Percentiles rank a stretch among this genome's conserved stretches.
Conservation (phyloP, 1,140 invertebrate species). For the Eupeodes corollae region DNA sequence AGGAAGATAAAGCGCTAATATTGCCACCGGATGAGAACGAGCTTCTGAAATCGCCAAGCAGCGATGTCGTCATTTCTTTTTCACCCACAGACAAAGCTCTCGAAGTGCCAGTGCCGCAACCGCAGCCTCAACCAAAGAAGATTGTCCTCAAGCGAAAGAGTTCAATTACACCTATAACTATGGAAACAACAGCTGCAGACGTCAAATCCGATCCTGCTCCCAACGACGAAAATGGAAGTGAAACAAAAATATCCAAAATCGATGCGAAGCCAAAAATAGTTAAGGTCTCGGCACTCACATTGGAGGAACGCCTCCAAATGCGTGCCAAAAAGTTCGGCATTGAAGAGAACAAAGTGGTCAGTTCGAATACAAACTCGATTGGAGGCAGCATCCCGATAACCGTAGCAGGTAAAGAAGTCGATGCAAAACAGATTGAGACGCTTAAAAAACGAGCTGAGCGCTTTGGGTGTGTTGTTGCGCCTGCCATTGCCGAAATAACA, state of each 20-base stretch:
- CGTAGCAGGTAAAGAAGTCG: conserved; percentile 24
- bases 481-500: conserved; percentile 52
- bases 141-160: conserved; percentile 55
- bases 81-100: conserved; percentile 2
- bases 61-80: conserved; percentile 12
- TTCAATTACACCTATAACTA: conserved; percentile 21
- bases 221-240: conserved; percentile 15
- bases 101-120: not conserved
- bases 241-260: not conserved
- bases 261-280: conserved; percentile 36
- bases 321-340: conserved; percentile 69
- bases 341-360: not conserved
- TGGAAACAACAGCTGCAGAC: not conserved
- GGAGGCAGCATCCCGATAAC: conserved; percentile 47
- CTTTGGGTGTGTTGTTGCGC: conserved; percentile 61
- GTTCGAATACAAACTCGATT: conserved; percentile 34
- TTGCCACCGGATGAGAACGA: conserved; percentile 25
- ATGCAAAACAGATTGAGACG: conserved; percentile 45
- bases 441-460: conserved; percentile 62
- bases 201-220: conserved; percentile 5
- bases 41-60: conserved; percentile 26
- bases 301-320: conserved; percentile 61
- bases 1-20: conserved; percentile 20
- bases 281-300: conserved; percentile 49
- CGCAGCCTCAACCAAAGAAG: conserved; percentile 38